These are phyloP conservation scores for Macropodus opercularis DNA, from an alignment of 2,797 vertebrate genomes.

Conservation along the genomic window DNA sequence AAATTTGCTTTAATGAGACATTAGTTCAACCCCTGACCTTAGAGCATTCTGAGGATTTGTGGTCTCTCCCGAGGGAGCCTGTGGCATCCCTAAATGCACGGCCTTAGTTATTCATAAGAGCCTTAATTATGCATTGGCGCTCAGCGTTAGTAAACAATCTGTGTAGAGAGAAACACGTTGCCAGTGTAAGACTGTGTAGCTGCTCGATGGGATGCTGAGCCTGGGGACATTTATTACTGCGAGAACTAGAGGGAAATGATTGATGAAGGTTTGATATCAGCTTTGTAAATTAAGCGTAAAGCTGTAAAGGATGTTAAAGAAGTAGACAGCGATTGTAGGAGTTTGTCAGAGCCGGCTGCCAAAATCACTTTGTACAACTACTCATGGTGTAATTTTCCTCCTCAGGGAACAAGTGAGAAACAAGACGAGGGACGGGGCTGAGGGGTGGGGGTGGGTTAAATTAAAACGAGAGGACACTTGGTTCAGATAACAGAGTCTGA, in stretches of 20 bases:
- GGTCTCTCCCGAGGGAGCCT: conserved; percentile 30
- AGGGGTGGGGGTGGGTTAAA: conserved; percentile 48
- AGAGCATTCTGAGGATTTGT: conserved; percentile 58
- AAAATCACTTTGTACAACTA: conserved; percentile 45
- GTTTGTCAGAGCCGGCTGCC: conserved; percentile 40
- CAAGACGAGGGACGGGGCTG: not conserved
- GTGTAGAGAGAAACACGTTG: conserved; percentile 17
- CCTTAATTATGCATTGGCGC: conserved; percentile 66
- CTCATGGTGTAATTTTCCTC: conserved; percentile 43
- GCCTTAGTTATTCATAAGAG: conserved; percentile 64
- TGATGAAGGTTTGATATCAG: conserved; percentile 33
- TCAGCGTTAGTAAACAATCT: conserved; percentile 59
- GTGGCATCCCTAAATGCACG: conserved; percentile 29
- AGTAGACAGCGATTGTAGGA: conserved; percentile 28
- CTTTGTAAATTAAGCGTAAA: conserved; percentile 51
- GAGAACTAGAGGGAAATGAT: conserved; percentile 29
- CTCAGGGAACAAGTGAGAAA: conserved; percentile 42
- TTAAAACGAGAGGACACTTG: conserved; percentile 67
- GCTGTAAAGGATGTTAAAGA: conserved; percentile 32
- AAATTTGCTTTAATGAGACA: conserved; percentile 55
- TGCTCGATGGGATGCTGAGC: conserved; percentile 11
- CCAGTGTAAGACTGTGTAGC: conserved; percentile 9
- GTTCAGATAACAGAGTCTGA: conserved; percentile 63
- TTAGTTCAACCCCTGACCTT: conserved; percentile 62
- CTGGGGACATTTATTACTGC: conserved; percentile 6